Base-by-base conservation (phyloP, 2,888 invertebrate species). In the Clitarchus hookeri region DNA sequence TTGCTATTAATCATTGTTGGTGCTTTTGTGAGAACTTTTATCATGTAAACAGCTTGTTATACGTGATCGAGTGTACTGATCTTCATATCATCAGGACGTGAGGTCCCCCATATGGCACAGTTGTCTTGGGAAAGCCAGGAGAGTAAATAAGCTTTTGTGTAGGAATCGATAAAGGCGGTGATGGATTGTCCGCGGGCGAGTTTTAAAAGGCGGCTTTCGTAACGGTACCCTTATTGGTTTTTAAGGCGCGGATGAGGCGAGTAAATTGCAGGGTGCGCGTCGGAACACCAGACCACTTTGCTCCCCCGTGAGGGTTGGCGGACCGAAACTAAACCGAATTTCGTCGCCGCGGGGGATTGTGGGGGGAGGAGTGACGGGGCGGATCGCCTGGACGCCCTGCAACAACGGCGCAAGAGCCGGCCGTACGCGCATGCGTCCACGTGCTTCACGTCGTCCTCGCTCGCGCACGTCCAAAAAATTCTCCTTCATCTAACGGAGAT, bases 221-320 rank as follows among this genome's bases (percentile, higher is more conserved):
- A 84, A 44, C 83, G 36, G 84, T 86, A 87, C 23, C 16, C 25
- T 84, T 84, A 85, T 83, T 85, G 84, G 53, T 85, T 88, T 89
- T 87, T 87, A 65, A 84, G 54, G 16, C 84, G 25, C 27, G 19
- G 27, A 84, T 84, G 77, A 84, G 54, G 54, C 54, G 53, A 53
- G 65, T 23, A 27, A 54, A 54, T 65, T 84, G 77, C 36, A n/a
- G 65, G 84, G 84, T 65, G 65, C 54, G 84, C 26, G 36, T 25
- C 23, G 19, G 54, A 65, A 36, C n/a, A 36, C 0, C 44, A n/a
- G 26, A 44, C 8, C n/a, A 44, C 26, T n/a, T 23, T 4, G n/a
- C 85, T 83, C 44, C 54, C 6, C 44, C 27, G 83, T 77, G 27
- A 77, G 26, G 77, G 83, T 83, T 85, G 82, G 19, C 84, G 77